A percentile compares a stretch with the other conserved stretches of the same genome.
phyloP scores from a whole-genome alignment of 1,140 invertebrate species.

The Caenorhabditis inopinata region DNA sequence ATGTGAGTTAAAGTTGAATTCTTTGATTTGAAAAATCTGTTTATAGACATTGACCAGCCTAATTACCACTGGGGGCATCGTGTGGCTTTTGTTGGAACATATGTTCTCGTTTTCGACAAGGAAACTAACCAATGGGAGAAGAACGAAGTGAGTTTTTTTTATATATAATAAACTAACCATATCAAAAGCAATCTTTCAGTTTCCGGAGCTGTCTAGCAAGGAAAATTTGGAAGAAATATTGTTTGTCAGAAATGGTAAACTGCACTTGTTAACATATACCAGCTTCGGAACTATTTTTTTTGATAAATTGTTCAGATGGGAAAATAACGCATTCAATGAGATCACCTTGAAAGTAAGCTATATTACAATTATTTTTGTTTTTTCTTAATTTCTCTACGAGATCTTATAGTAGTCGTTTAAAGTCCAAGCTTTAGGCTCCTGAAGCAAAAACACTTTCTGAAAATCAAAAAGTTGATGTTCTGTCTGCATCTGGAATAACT shows the following conservation, averaged over 20 bases:
- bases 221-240: neutral
- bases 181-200: neutral
- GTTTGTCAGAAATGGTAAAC: neutral
- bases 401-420: too few species aligned
- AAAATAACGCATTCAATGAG: neutral
- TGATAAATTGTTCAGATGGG: conserved; percentile 10
- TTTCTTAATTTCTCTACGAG: too few species aligned
- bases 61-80: conserved; percentile 31
- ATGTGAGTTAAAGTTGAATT: neutral
- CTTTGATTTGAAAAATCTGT: neutral
- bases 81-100: conserved; percentile 4
- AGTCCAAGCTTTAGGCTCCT: neutral
- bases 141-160: neutral
- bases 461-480: neutral
- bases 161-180: neutral
- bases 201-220: neutral
- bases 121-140: conserved; percentile 12
- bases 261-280: neutral
- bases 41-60: neutral
- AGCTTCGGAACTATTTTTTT: neutral
- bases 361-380: neutral
- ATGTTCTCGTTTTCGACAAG: conserved; percentile 19
- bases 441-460: neutral
- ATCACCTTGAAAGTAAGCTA: neutral
- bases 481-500: neutral